A percentile compares a stretch with the other conserved stretches of the same genome.
Conservation (phyloP, 2,113 vertebrate species). For the Charina bottae region DNA sequence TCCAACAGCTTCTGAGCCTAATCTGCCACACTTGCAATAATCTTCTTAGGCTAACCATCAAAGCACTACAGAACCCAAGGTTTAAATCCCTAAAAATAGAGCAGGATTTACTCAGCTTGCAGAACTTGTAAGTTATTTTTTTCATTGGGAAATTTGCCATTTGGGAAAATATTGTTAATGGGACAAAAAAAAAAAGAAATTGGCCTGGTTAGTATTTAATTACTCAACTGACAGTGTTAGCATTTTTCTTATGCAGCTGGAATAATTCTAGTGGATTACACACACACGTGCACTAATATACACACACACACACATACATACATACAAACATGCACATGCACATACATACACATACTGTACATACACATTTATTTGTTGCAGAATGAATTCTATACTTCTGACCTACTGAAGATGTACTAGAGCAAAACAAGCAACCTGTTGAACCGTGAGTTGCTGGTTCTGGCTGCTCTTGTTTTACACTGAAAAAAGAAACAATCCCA, state of each 20-base stretch:
- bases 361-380: too few relatives aligned
- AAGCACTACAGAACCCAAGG: constrained; percentile 70
- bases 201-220: constrained; percentile 58
- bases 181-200: constrained; percentile 42
- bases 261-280: constrained; percentile 34
- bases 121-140: constrained; percentile 73
- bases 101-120: constrained; percentile 74
- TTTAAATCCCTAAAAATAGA: constrained; percentile 80
- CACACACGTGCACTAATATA: not conserved
- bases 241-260: constrained; percentile 24
- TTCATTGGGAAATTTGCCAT: constrained; percentile 43
- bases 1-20: constrained; percentile 68
- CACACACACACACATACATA: not conserved
- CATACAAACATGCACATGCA: not conserved
- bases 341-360: too few relatives aligned
- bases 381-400: too few relatives aligned
- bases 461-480: too few relatives aligned
- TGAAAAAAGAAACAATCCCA: too few relatives aligned
- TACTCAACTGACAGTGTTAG: constrained; percentile 38
- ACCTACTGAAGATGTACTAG: too few relatives aligned
- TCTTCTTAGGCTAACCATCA: constrained; percentile 77
- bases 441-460: too few relatives aligned
- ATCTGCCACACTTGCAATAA: constrained; percentile 77
- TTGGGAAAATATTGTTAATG: constrained; percentile 55
- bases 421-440: too few relatives aligned